These are phyloP conservation scores for Morelia viridis DNA, from an alignment of 2,797 vertebrate genomes.

Conservation along the genomic window DNA sequence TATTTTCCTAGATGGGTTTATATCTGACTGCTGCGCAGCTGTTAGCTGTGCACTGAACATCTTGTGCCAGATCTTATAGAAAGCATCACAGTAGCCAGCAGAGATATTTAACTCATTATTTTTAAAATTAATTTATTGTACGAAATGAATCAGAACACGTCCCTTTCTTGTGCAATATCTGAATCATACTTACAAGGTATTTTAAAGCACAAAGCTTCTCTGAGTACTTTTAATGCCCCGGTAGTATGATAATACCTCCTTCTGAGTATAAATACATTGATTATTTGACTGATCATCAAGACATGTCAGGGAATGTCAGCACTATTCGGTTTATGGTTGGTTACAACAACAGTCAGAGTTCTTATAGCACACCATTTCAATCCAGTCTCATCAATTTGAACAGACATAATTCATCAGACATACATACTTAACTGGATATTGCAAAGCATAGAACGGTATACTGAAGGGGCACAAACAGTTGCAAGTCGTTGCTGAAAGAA, in stretches of 20 bases:
- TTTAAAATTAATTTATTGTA: conserved; percentile 64
- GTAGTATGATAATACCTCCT: conserved; percentile 63
- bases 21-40: conserved; percentile 24
- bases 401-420: conserved; percentile 47
- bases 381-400: conserved; percentile 52
- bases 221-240: conserved; percentile 63
- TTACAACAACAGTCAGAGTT: conserved; percentile 36
- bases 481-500: conserved; percentile 42
- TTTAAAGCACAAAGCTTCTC: conserved; percentile 59
- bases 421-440: conserved; percentile 40
- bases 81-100: conserved; percentile 38
- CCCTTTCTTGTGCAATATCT: conserved; percentile 68
- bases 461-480: conserved; percentile 40
- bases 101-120: conserved; percentile 61
- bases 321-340: conserved; percentile 36
- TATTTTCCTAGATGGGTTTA: conserved; percentile 46
- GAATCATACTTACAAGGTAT: conserved; percentile 65
- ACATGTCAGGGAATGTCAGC: conserved; percentile 56
- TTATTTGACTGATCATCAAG: conserved; percentile 72
- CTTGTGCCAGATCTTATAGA: conserved; percentile 56
- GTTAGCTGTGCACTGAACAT: conserved; percentile 30
- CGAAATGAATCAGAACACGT: conserved; percentile 57
- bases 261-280: conserved; percentile 71
- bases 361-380: conserved; percentile 41
- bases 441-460: conserved; percentile 48